phyloP scores from a whole-genome alignment of 2,797 vertebrate genomes.

The Melanotaenia nigrans region DNA sequence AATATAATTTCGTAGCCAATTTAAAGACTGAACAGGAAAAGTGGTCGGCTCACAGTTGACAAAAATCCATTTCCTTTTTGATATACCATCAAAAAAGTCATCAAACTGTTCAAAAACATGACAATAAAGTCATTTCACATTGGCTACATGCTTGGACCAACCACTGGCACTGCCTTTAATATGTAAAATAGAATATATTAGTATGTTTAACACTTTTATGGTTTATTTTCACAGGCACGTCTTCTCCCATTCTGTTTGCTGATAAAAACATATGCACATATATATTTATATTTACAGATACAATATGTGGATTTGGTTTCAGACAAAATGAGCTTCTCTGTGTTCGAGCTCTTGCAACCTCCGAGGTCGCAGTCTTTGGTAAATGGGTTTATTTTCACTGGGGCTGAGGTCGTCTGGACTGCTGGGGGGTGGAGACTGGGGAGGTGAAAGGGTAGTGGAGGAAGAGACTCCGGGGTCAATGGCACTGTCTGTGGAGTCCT shows the following conservation, averaged over 20 bases:
- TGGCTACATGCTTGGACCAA: conserved; percentile 34
- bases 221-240: conserved; percentile 72
- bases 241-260: conserved; percentile 32
- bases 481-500: conserved; percentile 74
- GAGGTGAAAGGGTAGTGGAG: conserved; percentile 63
- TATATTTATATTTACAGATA: conserved; percentile 70
- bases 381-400: conserved; percentile 82
- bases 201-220: conserved; percentile 75
- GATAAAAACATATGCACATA: conserved; percentile 71
- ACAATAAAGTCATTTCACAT: conserved; percentile 20
- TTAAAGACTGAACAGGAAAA: conserved; percentile 45
- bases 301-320: conserved; percentile 64
- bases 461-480: conserved; percentile 59
- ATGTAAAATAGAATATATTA: conserved; percentile 73
- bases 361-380: conserved; percentile 90
- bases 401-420: conserved; percentile 81
- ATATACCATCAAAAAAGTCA: conserved; percentile 17
- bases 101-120: background rate
- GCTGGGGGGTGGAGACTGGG: conserved; percentile 78
- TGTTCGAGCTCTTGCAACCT: conserved; percentile 90
- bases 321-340: conserved; percentile 95
- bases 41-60: conserved; percentile 28
- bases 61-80: conserved; percentile 13
- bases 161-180: conserved; percentile 41
- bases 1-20: conserved; percentile 52